These are phyloP conservation scores for Ameiurus melas DNA, from an alignment of 2,113 vertebrate species.

Conservation along the genomic window DNA sequence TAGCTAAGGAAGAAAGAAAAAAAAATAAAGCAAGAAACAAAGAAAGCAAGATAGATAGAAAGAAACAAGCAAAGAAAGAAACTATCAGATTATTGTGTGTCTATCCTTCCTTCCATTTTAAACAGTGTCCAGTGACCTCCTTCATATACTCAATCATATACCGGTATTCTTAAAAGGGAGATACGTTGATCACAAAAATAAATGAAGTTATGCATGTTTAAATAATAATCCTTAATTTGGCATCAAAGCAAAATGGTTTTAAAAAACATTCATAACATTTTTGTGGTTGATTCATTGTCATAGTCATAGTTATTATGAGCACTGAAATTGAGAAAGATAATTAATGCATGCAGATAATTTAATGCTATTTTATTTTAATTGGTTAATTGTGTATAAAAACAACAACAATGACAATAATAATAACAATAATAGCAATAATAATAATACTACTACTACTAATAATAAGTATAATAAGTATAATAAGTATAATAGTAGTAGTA, in stretches of 20 bases:
- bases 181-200: background rate
- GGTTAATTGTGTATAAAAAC: background rate
- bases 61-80: background rate
- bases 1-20: background rate
- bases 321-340: background rate
- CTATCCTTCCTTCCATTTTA: background rate
- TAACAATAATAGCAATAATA: too few relatives aligned
- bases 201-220: background rate
- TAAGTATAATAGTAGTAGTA: too few relatives aligned
- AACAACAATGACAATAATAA: background rate
- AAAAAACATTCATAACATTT: background rate
- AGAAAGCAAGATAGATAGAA: background rate
- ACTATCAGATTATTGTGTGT: background rate
- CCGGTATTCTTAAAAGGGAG: background rate
- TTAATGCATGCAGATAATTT: background rate
- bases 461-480: background rate
- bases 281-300: background rate
- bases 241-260: too few relatives aligned
- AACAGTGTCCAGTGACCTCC: background rate
- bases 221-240: too few relatives aligned
- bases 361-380: background rate
- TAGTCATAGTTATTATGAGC: background rate
- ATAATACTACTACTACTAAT: too few relatives aligned
- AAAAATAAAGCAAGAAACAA: background rate
- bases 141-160: background rate